Conservation (phyloP, 2,888 invertebrate genomes). For the Cantharis lateralis region DNA sequence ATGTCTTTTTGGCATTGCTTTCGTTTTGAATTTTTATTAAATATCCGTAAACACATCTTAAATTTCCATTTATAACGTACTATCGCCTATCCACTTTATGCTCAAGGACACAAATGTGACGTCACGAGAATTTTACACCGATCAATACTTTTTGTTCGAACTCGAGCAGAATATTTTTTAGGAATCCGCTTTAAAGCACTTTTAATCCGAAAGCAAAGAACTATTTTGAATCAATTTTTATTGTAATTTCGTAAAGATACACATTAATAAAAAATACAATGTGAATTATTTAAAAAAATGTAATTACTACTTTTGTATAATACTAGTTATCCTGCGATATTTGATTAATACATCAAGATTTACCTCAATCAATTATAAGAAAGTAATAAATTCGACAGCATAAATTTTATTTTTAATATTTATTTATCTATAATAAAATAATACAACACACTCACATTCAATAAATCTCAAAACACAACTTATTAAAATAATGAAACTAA, state of each 20-base stretch:
- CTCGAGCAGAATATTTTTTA: not conserved
- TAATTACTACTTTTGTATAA: no score
- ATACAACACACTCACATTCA: not conserved
- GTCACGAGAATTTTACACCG: constrained; percentile 11
- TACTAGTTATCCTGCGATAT: no score
- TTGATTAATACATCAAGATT: no score
- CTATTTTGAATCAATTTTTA: not conserved
- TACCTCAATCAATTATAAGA: no score
- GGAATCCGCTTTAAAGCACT: not conserved
- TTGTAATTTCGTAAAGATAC: not conserved
- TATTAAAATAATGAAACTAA: no score
- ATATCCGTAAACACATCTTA: constrained; percentile 40
- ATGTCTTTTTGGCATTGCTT: constrained; percentile 50
- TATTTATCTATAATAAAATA: not conserved
- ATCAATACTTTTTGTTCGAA: constrained; percentile 15
- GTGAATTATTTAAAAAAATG: no score
- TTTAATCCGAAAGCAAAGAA: no score
- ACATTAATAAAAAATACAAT: not conserved
- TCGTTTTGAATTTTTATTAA: constrained; percentile 30
- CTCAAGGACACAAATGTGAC: constrained; percentile 39
- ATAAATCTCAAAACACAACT: not conserved
- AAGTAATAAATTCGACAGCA: not conserved
- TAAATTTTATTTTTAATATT: not conserved
- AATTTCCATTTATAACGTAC: constrained; percentile 43
- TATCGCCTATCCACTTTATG: constrained; percentile 49